phyloP scores from a whole-genome alignment of 2,797 vertebrate species.

The Geotrypetes seraphini region DNA sequence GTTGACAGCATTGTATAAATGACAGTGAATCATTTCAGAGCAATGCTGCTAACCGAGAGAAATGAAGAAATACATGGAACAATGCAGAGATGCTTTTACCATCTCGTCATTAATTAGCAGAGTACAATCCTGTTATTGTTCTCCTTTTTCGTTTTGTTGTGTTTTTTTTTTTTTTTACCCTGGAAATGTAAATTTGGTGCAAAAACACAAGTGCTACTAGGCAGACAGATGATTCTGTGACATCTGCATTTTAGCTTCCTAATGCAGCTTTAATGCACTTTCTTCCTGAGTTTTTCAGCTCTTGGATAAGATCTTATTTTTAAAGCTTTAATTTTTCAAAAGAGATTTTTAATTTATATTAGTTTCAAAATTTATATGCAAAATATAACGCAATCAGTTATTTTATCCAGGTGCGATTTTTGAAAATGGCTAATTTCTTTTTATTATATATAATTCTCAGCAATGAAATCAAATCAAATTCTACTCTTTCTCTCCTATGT shows the following conservation, averaged over 20 bases:
- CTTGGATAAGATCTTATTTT: too few relatives aligned
- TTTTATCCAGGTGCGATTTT: too few relatives aligned
- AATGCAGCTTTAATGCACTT: constrained; percentile 1
- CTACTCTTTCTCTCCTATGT: too few relatives aligned
- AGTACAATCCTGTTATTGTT: constrained; percentile 79
- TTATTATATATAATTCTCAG: too few relatives aligned
- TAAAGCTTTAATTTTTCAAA: too few relatives aligned
- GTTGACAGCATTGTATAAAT: constrained; percentile 69
- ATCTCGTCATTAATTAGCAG: constrained; percentile 87
- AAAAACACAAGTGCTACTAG: constrained; percentile 61
- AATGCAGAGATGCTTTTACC: constrained; percentile 69
- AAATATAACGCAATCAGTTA: too few relatives aligned
- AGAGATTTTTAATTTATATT: too few relatives aligned
- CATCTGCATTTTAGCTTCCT: constrained; percentile 57
- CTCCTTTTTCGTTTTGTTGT: constrained; percentile 15
- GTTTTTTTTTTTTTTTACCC: too few relatives aligned
- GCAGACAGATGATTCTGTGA: constrained; percentile 57
- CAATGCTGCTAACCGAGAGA: constrained; percentile 64
- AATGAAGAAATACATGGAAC: constrained; percentile 74
- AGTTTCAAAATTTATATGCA: too few relatives aligned
- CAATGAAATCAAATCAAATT: too few relatives aligned
- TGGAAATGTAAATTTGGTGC: constrained; percentile 69
- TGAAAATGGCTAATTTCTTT: too few relatives aligned
- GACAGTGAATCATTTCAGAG: constrained; percentile 74
- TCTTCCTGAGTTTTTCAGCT: too few relatives aligned